Conservation (phyloP, 2,888 invertebrate species). For the Autographa gamma region DNA sequence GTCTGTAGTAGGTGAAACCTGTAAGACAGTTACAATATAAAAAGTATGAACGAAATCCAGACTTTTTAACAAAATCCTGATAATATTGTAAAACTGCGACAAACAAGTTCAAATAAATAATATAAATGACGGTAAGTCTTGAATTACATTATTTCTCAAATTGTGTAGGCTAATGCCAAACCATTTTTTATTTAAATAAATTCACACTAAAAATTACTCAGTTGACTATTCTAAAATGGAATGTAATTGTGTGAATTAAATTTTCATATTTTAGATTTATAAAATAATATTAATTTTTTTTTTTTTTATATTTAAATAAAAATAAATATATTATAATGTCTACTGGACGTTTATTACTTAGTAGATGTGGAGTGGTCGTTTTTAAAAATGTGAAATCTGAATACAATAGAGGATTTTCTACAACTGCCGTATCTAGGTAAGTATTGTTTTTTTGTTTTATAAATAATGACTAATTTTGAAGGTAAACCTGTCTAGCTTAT, state of each 20-base stretch:
- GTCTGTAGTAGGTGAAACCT: too few relatives aligned
- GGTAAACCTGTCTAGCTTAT: too few relatives aligned
- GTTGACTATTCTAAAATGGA: background rate
- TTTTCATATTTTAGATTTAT: background rate
- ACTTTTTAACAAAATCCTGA: background rate
- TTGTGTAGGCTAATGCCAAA: background rate
- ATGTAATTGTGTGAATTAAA: background rate
- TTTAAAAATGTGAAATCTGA: background rate
- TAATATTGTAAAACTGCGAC: background rate
- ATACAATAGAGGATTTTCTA: background rate
- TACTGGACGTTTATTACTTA: background rate
- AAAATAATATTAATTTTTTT: background rate
- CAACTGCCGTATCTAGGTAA: background rate
- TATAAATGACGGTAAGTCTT: background rate
- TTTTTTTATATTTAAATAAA: background rate
- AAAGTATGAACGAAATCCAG: background rate
- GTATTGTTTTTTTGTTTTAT: background rate
- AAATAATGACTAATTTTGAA: too few relatives aligned
- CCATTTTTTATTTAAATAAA: too few relatives aligned
- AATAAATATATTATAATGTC: background rate
- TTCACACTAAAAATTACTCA: too few relatives aligned
- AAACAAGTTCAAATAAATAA: background rate
- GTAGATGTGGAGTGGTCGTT: background rate
- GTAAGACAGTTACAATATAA: too few relatives aligned
- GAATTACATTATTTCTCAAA: background rate